Evolutionary conservation across 2,888 invertebrate species (phyloP).

Genomic region (Lepidonotus clava): DNA sequence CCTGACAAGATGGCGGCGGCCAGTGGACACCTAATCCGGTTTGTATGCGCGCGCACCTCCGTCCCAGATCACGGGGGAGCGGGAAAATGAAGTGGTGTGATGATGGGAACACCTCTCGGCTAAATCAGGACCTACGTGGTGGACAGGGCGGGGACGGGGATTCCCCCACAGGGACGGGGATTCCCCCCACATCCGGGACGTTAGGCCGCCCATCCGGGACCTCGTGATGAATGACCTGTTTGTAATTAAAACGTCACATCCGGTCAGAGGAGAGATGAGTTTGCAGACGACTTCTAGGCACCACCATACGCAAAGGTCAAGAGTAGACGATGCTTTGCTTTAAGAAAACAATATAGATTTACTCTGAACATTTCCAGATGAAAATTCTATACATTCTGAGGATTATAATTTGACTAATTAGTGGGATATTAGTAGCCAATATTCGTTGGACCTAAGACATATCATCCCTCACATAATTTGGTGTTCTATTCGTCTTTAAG

Average conservation of each 20-base stretch:
- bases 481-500: too few relatives aligned
- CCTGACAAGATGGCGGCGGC: conserved; percentile 28
- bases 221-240: conserved; percentile 38
- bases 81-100: conserved; percentile 26
- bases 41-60: background rate
- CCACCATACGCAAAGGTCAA: background rate
- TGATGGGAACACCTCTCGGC: background rate
- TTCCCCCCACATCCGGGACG: background rate
- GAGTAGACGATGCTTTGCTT: too few relatives aligned
- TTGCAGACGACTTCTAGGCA: conserved; percentile 34
- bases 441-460: too few relatives aligned
- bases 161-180: background rate
- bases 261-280: conserved; percentile 29
- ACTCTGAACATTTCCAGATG: too few relatives aligned
- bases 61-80: conserved; percentile 20
- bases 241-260: conserved; percentile 48
- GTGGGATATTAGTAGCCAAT: too few relatives aligned
- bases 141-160: background rate
- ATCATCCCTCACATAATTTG: too few relatives aligned
- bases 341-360: background rate
- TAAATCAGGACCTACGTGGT: conserved; percentile 40
- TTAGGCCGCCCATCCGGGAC: background rate
- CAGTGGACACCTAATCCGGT: conserved; percentile 21
- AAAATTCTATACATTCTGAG: too few relatives aligned
- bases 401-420: too few relatives aligned